Evolutionary conservation across 2,888 invertebrate genomes (phyloP).

Genomic region (Poecilobothrus nobilitatus): DNA sequence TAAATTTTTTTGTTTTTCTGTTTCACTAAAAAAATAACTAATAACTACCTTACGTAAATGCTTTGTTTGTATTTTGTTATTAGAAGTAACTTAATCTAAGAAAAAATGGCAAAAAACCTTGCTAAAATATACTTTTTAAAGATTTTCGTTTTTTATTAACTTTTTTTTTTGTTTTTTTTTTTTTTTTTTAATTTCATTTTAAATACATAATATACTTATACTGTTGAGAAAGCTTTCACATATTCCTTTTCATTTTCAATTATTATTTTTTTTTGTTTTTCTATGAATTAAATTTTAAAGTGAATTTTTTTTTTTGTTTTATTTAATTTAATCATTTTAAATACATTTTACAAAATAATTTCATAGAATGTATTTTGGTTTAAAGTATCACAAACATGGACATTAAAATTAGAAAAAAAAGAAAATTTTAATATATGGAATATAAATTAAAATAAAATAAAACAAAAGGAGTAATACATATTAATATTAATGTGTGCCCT

Average conservation of each 20-base stretch:
- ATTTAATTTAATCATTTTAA: background rate
- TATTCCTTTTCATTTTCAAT: conserved; percentile 10
- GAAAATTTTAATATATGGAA: too few relatives aligned
- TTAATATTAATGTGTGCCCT: too few relatives aligned
- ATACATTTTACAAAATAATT: background rate
- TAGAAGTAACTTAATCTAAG: background rate
- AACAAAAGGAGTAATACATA: too few relatives aligned
- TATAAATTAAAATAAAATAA: too few relatives aligned
- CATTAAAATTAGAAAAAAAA: too few relatives aligned
- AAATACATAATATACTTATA: background rate
- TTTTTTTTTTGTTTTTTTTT: too few relatives aligned
- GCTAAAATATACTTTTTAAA: conserved; percentile 2
- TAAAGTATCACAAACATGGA: background rate
- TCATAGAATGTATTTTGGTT: background rate
- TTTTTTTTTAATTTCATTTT: background rate
- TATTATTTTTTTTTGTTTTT: background rate
- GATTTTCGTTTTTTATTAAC: background rate
- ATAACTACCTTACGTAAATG: background rate
- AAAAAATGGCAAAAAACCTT: conserved; percentile 4
- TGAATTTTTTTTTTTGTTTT: too few relatives aligned
- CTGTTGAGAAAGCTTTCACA: conserved; percentile 6
- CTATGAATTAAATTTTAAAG: background rate
- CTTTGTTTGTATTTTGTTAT: background rate
- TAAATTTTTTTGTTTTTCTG: background rate
- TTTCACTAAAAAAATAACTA: conserved; percentile 1